A percentile compares a stretch with the other conserved stretches of the same genome.
phyloP scores from a whole-genome alignment of 2,888 invertebrate species.

The Himalopsyche japonica region DNA sequence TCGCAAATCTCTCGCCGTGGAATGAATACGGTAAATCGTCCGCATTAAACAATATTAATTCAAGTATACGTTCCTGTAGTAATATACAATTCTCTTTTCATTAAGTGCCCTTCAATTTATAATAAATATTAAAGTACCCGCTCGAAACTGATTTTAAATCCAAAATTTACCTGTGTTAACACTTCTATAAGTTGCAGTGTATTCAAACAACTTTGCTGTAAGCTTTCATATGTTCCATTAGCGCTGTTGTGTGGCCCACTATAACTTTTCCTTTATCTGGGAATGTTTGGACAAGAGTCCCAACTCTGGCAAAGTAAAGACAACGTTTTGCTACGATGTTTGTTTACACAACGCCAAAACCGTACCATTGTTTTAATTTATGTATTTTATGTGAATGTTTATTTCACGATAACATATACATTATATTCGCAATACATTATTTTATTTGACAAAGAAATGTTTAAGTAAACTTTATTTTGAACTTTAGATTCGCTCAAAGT shows the following conservation, averaged over 20 bases:
- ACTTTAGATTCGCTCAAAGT: no score
- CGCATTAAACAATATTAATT: no score
- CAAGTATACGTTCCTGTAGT: background rate
- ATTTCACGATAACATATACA: background rate
- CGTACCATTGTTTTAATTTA: background rate
- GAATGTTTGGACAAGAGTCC: slow-evolving; percentile 31
- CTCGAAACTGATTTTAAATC: slow-evolving; percentile 17
- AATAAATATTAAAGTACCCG: background rate
- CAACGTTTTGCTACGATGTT: slow-evolving; percentile 13
- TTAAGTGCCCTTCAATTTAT: background rate
- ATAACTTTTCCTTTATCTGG: slow-evolving; percentile 37
- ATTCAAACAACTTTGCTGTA: slow-evolving; percentile 29
- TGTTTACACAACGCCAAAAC: slow-evolving; percentile 5
- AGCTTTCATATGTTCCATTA: slow-evolving; percentile 35
- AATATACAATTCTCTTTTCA: background rate
- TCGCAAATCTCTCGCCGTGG: no score
- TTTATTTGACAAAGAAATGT: no score
- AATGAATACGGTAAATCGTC: no score
- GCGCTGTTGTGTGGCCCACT: slow-evolving; percentile 23
- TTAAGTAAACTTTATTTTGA: no score
- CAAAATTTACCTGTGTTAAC: slow-evolving; percentile 13
- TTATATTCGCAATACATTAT: no score
- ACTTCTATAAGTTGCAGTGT: slow-evolving; percentile 26
- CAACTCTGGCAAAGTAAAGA: slow-evolving; percentile 17
- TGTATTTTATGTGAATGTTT: background rate